A percentile compares a stretch with the other conserved stretches of the same genome.
phyloP scores from a whole-genome alignment of 2,113 vertebrate genomes.

The Indicator maculatus region DNA sequence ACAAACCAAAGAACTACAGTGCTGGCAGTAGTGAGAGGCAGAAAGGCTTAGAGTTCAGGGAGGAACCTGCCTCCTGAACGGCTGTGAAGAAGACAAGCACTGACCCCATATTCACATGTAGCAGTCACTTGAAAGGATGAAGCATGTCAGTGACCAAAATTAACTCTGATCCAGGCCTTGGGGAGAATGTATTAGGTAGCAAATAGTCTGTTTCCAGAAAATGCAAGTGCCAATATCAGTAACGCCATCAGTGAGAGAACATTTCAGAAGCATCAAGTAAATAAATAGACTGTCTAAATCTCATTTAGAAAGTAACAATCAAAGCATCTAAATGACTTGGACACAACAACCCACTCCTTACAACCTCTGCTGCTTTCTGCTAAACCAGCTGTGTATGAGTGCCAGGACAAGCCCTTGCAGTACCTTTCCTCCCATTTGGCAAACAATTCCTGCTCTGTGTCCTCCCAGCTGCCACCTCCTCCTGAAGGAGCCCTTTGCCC shows the following conservation, averaged over 20 bases:
- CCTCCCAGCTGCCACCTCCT: neutral
- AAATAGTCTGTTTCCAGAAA: neutral
- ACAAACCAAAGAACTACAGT: neutral
- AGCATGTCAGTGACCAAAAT: neutral
- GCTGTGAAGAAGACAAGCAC: neutral
- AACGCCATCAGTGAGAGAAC: neutral
- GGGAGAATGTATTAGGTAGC: neutral
- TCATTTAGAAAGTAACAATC: neutral
- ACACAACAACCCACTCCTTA: neutral
- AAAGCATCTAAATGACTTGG: neutral
- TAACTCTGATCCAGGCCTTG: neutral
- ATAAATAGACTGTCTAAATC: neutral
- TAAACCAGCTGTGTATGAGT: neutral
- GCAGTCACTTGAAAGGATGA: neutral
- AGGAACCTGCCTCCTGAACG: neutral
- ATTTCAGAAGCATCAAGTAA: neutral
- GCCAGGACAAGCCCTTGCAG: neutral
- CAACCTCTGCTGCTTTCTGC: neutral
- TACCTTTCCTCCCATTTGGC: neutral
- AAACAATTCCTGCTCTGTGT: neutral
- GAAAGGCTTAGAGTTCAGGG: neutral
- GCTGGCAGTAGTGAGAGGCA: neutral
- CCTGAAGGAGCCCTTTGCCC: neutral
- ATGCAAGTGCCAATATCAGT: neutral
- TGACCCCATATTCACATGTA: neutral